A percentile compares a stretch with the other conserved stretches of the same genome.
Evolutionary conservation across 1,140 invertebrate species (phyloP).

Genomic region (Helicoverpa armigera): DNA sequence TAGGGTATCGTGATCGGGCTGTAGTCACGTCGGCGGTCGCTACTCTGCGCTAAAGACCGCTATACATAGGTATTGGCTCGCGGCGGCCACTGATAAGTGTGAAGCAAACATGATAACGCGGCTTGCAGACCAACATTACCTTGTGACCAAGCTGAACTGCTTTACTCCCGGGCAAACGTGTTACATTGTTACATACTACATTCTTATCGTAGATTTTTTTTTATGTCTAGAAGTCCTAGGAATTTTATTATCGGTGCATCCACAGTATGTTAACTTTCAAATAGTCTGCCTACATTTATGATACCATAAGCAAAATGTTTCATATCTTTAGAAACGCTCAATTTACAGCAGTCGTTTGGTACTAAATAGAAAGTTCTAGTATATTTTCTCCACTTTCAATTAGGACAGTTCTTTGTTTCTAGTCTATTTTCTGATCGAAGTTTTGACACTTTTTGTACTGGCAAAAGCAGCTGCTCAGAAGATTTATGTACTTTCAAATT

Average conservation of each 20-base stretch:
- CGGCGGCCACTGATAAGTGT: constrained; percentile 55
- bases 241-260: too few species aligned
- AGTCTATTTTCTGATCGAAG: not conserved
- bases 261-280: too few species aligned
- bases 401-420: not conserved
- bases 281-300: too few species aligned
- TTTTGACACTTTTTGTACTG: not conserved
- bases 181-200: not conserved
- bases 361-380: not conserved
- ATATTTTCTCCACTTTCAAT: constrained; percentile 3
- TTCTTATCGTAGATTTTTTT: not conserved
- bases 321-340: too few species aligned
- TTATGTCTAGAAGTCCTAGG: not conserved
- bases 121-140: constrained; percentile 31
- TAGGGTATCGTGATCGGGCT: constrained; percentile 30
- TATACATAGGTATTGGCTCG: constrained; percentile 35
- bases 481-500: too few species aligned
- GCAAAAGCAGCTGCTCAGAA: too few species aligned
- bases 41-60: constrained; percentile 33
- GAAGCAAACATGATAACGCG: constrained; percentile 56
- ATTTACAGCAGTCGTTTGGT: not conserved
- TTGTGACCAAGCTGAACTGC: constrained; percentile 23
- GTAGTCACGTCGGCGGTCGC: constrained; percentile 32
- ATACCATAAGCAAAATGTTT: too few species aligned
- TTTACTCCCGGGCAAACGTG: not conserved